phyloP scores from a whole-genome alignment of 2,113 vertebrate genomes.

The Rafetus swinhoei region DNA sequence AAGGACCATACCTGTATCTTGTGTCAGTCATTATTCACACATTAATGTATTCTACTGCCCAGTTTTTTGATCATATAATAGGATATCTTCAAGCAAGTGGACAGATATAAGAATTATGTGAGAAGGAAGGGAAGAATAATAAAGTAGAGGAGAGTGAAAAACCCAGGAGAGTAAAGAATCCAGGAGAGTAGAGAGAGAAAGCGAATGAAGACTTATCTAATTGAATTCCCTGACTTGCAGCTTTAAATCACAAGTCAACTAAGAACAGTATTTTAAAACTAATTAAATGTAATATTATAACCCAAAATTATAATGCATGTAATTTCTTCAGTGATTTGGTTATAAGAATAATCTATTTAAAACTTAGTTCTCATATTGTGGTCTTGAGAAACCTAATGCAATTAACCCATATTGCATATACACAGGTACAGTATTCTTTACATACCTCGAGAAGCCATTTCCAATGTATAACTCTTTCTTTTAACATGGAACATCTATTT shows the following conservation, averaged over 20 bases:
- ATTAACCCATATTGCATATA: accelerated
- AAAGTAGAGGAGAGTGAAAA: neutral
- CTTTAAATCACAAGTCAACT: neutral
- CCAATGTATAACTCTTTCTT: neutral
- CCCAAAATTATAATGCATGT: neutral
- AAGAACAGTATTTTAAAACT: neutral
- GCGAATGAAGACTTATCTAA: neutral
- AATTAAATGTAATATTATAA: neutral
- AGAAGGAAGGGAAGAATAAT: neutral
- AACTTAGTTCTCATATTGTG: neutral
- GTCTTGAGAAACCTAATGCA: neutral
- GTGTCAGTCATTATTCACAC: neutral
- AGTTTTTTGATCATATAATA: neutral
- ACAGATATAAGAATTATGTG: neutral
- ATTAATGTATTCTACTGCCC: neutral
- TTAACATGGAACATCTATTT: neutral
- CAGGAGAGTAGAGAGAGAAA: neutral
- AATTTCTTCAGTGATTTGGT: neutral
- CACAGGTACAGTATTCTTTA: neutral
- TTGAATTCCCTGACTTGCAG: accelerated
- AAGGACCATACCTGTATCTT: neutral
- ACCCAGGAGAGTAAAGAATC: neutral
- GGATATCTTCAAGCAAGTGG: neutral
- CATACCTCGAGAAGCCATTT: neutral
- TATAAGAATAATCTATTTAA: neutral